phyloP scores from a whole-genome alignment of 2,113 vertebrate genomes.

The Arenaria interpres region DNA sequence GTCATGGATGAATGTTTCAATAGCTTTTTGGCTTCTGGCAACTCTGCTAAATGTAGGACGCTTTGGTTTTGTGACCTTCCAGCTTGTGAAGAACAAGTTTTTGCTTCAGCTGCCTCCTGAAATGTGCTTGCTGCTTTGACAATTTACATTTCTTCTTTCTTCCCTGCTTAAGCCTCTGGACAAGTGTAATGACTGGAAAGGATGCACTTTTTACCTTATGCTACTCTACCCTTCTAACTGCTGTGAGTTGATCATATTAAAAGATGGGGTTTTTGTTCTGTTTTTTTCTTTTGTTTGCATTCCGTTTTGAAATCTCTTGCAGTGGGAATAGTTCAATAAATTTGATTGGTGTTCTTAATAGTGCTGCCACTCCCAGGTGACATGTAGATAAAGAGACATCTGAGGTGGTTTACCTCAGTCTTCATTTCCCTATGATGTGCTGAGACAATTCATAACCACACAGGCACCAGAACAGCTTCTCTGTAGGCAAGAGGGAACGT shows the following conservation, averaged over 20 bases:
- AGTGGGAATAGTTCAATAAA: background rate
- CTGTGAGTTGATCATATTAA: constrained; percentile 34
- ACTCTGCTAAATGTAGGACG: background rate
- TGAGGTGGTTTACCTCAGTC: background rate
- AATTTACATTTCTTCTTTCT: constrained; percentile 18
- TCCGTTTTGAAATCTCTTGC: background rate
- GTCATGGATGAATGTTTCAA: background rate
- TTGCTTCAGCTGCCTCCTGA: background rate
- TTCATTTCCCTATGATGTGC: background rate
- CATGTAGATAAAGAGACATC: background rate
- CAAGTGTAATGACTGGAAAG: constrained; percentile 13
- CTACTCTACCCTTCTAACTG: constrained; percentile 18
- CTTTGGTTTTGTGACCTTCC: background rate
- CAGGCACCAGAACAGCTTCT: background rate
- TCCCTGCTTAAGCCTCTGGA: constrained; percentile 46
- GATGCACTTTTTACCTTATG: background rate
- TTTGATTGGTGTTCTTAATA: background rate
- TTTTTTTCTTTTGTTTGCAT: background rate
- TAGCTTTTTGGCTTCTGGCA: background rate
- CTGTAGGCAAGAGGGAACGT: background rate
- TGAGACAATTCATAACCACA: background rate
- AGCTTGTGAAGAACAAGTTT: background rate
- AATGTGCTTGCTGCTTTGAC: constrained; percentile 24
- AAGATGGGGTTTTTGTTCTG: background rate
- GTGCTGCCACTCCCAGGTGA: background rate